Evolutionary conservation across 1,140 invertebrate genomes (phyloP).

Genomic region (Apocrypta bakeri): DNA sequence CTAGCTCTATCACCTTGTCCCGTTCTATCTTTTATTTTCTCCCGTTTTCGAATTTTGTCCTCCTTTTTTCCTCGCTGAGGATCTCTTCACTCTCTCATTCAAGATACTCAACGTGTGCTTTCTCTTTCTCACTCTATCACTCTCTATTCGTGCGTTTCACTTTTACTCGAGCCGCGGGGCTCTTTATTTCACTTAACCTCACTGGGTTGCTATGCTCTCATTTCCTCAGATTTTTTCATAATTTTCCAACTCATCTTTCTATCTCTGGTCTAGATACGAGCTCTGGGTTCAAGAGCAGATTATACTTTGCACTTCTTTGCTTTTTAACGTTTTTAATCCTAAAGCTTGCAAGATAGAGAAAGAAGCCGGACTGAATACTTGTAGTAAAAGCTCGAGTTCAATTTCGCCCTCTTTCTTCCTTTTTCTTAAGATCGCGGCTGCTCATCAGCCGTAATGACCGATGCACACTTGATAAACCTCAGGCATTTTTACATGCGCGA

Average conservation of each 20-base stretch:
- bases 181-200: background rate
- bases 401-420: slow-evolving; percentile 12
- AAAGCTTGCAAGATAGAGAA: background rate
- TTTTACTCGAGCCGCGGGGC: background rate
- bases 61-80: background rate
- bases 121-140: background rate
- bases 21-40: background rate
- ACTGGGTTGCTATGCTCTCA: background rate
- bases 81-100: background rate
- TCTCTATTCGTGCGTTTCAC: background rate
- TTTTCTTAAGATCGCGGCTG: background rate
- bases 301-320: background rate
- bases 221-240: slow-evolving; percentile 8
- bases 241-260: slow-evolving; percentile 10
- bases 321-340: slow-evolving; percentile 22
- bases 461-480: slow-evolving; percentile 30
- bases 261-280: background rate
- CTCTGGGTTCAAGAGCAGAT: slow-evolving; percentile 7
- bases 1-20: background rate
- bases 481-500: background rate
- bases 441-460: slow-evolving; percentile 39
- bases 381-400: background rate
- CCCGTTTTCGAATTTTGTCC: background rate
- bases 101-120: background rate
- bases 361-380: background rate